phyloP scores from a whole-genome alignment of 2,888 invertebrate species.

The Lymantria monacha region DNA sequence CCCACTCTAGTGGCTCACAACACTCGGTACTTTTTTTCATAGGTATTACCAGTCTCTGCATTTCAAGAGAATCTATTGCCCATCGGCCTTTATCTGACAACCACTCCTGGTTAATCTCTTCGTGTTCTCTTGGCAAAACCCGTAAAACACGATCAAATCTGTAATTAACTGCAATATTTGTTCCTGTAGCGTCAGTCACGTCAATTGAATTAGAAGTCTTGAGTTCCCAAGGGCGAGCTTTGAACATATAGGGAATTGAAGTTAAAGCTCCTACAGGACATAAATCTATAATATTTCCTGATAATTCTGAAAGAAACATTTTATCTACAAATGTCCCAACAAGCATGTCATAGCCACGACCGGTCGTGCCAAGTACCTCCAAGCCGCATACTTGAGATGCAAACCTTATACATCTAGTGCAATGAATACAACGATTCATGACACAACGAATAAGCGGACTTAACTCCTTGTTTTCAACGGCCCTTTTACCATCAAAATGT shows the following conservation, averaged over 20 bases:
- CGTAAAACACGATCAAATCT: constrained; percentile 62
- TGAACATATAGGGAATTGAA: constrained; percentile 97
- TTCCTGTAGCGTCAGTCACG: constrained; percentile 71
- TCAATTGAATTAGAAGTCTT: constrained; percentile 85
- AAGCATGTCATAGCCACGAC: constrained; percentile 97
- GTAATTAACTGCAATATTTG: constrained; percentile 62
- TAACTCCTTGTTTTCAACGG: constrained; percentile 98
- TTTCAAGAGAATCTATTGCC: constrained; percentile 97
- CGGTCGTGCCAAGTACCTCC: constrained; percentile 96
- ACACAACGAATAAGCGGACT: constrained; percentile 98
- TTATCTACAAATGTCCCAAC: constrained; percentile 99
- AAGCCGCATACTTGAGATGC: constrained; percentile 98
- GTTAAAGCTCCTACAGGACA: constrained; percentile 99
- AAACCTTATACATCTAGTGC: constrained; percentile 98
- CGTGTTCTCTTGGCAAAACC: constrained; percentile 66
- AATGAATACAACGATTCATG: constrained; percentile 99
- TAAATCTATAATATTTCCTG: constrained; percentile 98
- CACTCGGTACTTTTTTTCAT: constrained; percentile 90
- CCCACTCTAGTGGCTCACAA: constrained; percentile 94
- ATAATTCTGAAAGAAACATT: constrained; percentile 96
- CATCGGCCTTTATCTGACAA: constrained; percentile 98
- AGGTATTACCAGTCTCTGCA: constrained; percentile 96
- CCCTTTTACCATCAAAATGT: constrained; percentile 93
- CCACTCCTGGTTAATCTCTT: constrained; percentile 96
- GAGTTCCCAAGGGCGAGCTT: constrained; percentile 98